These are phyloP conservation scores for Dicerorhinus sumatrensis DNA, from an alignment of 2,113 vertebrate species.

Conservation along the genomic window DNA sequence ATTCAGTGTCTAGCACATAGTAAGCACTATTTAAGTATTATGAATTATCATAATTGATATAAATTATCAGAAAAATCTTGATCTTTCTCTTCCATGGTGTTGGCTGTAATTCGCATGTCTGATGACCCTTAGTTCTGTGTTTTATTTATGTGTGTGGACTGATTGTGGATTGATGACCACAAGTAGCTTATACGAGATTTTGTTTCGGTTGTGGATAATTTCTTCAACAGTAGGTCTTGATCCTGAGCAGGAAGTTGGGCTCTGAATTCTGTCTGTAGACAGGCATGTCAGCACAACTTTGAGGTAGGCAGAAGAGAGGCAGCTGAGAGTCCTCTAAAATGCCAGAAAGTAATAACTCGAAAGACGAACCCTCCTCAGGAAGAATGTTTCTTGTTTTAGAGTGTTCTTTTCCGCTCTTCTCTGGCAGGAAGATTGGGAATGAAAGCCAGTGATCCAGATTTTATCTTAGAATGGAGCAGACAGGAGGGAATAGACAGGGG, in stretches of 20 bases:
- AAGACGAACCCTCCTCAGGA: neutral
- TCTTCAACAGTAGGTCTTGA: neutral
- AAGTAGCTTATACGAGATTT: neutral
- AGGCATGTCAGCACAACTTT: neutral
- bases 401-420: neutral
- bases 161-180: too few relatives aligned
- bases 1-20: neutral
- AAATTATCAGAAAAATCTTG: neutral
- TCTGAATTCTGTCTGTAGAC: neutral
- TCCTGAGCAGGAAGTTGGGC: neutral
- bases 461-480: neutral
- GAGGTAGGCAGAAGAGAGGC: neutral
- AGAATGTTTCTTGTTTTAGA: neutral
- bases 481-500: too few relatives aligned
- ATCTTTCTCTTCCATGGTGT: neutral
- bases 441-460: neutral
- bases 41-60: neutral
- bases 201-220: neutral
- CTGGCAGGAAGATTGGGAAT: neutral
- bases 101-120: neutral
- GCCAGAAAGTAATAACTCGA: neutral
- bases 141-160: neutral
- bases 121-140: neutral
- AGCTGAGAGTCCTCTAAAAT: neutral
- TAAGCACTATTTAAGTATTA: neutral